Conservation (phyloP, 2,888 invertebrate species). For the Onthophagus sagittarius region DNA sequence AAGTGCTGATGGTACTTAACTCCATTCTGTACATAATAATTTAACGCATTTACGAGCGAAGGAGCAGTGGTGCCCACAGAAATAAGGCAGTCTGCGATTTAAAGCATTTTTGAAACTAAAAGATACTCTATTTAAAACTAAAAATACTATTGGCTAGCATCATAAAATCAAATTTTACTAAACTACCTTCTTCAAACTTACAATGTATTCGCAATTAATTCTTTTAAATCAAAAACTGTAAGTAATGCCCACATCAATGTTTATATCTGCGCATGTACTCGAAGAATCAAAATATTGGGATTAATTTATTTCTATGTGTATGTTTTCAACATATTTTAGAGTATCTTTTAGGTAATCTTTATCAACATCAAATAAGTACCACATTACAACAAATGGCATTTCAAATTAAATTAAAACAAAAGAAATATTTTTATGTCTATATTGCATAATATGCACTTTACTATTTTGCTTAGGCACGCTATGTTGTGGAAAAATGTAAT, state of each 20-base stretch:
- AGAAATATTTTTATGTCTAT: not conserved
- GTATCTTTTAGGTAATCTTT: not conserved
- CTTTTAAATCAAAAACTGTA: no score
- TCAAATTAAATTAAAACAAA: no score
- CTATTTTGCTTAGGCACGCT: not conserved
- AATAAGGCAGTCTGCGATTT: not conserved
- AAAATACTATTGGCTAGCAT: no score
- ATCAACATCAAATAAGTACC: not conserved
- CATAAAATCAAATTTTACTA: no score
- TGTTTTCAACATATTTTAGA: not conserved
- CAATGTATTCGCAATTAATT: no score
- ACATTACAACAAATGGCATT: not conserved
- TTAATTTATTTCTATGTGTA: no score
- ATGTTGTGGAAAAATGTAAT: not conserved
- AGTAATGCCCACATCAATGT: no score
- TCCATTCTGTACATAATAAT: slow-evolving; percentile 15
- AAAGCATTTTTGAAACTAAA: not conserved
- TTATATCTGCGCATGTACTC: no score
- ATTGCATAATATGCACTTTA: not conserved
- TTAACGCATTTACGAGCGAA: slow-evolving; percentile 22
- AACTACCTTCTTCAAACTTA: no score
- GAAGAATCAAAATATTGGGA: no score
- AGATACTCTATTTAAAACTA: not conserved
- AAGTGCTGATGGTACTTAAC: slow-evolving; percentile 86
- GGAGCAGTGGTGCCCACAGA: slow-evolving; percentile 19